These are phyloP conservation scores for Anguilla megastoma DNA, from an alignment of 2,797 vertebrate genomes.

Conservation along the genomic window DNA sequence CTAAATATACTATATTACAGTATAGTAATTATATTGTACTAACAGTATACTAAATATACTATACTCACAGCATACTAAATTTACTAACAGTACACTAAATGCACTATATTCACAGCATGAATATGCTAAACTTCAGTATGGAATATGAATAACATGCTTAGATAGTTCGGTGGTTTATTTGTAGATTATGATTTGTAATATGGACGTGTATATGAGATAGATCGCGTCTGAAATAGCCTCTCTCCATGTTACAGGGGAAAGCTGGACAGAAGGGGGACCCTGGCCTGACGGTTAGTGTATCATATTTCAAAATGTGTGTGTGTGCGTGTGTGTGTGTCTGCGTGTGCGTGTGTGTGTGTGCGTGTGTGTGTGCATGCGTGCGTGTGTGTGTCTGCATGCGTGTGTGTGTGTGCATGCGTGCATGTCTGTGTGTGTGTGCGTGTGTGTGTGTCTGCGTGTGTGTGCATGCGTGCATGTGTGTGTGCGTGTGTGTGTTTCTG, in stretches of 20 bases:
- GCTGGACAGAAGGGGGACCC: constrained; percentile 78
- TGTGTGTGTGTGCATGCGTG: too few relatives aligned
- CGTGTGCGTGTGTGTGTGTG: too few relatives aligned
- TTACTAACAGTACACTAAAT: neutral
- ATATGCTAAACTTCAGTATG: too few relatives aligned
- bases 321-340: too few relatives aligned
- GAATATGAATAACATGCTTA: too few relatives aligned
- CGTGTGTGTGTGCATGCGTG: neutral
- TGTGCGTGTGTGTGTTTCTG: neutral
- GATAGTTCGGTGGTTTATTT: neutral
- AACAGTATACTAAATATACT: neutral
- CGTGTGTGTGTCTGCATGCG: too few relatives aligned
- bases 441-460: too few relatives aligned
- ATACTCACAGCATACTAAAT: too few relatives aligned
- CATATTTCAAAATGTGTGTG: neutral
- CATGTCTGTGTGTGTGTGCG: too few relatives aligned
- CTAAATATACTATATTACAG: too few relatives aligned
- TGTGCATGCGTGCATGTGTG: neutral
- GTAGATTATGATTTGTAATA: neutral
- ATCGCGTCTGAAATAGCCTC: constrained; percentile 2
- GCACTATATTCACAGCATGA: neutral
- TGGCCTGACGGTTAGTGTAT: constrained; percentile 79
- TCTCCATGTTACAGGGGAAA: constrained; percentile 66
- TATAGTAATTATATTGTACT: too few relatives aligned
- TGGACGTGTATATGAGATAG: neutral